A percentile compares a stretch with the other conserved stretches of the same genome.
Evolutionary conservation across 2,888 invertebrate genomes (phyloP).

Genomic region (Bembecia ichneumoniformis): DNA sequence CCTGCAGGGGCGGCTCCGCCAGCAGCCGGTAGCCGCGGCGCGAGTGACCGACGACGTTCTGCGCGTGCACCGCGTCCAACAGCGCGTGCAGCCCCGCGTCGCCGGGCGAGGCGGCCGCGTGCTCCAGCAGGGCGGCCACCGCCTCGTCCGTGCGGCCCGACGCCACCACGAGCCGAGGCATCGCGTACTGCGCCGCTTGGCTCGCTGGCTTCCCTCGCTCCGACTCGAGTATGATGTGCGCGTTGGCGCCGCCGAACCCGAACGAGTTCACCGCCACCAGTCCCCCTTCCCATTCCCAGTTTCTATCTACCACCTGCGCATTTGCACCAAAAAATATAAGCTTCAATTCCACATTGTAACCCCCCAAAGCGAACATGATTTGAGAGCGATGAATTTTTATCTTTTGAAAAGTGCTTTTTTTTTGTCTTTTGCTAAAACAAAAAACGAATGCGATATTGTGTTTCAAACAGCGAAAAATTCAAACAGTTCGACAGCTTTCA

Average conservation of each 20-base stretch:
- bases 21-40: slow-evolving; percentile 87
- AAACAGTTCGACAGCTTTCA: too few species aligned
- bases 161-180: slow-evolving; percentile 80
- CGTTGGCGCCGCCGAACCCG: slow-evolving; percentile 98
- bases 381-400: too few species aligned
- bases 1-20: slow-evolving; percentile 65
- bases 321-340: too few species aligned
- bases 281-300: slow-evolving; percentile 91
- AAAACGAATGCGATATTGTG: too few species aligned
- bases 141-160: slow-evolving; percentile 91
- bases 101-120: slow-evolving; percentile 70
- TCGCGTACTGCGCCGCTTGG: slow-evolving; percentile 59
- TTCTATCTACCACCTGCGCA: slow-evolving; percentile 82
- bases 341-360: too few species aligned
- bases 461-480: too few species aligned
- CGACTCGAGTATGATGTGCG: slow-evolving; percentile 89
- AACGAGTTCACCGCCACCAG: slow-evolving; percentile 95
- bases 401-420: neutral
- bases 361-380: too few species aligned
- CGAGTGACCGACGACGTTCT: slow-evolving; percentile 81
- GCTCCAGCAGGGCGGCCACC: slow-evolving; percentile 76
- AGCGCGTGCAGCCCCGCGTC: slow-evolving; percentile 84
- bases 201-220: slow-evolving; percentile 70
- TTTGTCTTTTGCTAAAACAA: slow-evolving; percentile 6
- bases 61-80: slow-evolving; percentile 80